These are phyloP conservation scores for Gryon sp. DNA, from an alignment of 1,140 invertebrate genomes.

Conservation along the genomic window DNA sequence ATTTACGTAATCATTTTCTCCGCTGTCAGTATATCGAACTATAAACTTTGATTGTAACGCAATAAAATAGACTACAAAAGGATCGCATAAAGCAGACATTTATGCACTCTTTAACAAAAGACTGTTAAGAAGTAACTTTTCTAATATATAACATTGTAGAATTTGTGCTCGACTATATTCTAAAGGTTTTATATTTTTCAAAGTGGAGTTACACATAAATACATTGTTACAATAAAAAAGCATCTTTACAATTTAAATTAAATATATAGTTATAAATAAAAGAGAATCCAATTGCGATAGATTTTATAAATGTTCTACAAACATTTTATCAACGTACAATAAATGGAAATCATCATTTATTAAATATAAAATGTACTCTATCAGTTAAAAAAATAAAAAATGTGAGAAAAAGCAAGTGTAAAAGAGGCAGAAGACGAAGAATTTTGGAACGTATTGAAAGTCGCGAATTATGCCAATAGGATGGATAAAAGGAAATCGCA, in stretches of 20 bases:
- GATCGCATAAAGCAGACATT: conserved; percentile 31
- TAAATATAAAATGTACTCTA: no score
- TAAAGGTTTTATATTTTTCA: conserved; percentile 8
- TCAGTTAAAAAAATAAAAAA: no score
- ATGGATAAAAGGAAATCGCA: conserved; percentile 35
- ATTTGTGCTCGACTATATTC: conserved; percentile 10
- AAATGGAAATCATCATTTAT: no score
- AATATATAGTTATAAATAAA: no score
- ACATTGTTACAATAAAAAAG: no score
- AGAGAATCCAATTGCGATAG: no score
- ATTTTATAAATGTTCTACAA: no score
- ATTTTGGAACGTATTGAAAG: no score
- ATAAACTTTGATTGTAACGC: conserved; percentile 29
- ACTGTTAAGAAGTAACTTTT: conserved; percentile 8
- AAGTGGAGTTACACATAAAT: neutral
- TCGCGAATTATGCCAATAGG: conserved; percentile 1
- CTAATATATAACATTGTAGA: conserved; percentile 21
- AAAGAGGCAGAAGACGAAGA: no score
- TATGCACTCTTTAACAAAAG: conserved; percentile 24
- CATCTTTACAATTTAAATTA: no score
- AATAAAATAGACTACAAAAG: conserved; percentile 9
- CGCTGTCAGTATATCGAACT: conserved; percentile 23
- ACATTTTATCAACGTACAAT: no score
- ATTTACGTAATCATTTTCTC: conserved; percentile 26
- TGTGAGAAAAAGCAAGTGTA: no score